Percentiles rank a stretch among this genome's conserved stretches.
Evolutionary conservation across 2,888 invertebrate genomes (phyloP).

Genomic region (Lapara coniferarum): DNA sequence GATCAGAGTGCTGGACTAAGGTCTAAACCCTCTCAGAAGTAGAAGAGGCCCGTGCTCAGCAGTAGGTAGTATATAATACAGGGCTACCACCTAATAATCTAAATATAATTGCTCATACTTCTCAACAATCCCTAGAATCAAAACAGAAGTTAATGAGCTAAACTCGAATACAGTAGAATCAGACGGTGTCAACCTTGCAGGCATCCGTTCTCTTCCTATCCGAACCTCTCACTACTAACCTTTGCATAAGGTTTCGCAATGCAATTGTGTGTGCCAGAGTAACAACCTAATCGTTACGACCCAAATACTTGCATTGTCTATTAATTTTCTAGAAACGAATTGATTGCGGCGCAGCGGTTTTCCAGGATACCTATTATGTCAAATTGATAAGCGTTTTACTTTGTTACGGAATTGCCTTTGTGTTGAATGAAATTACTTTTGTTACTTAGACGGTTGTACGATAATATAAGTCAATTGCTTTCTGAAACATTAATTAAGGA

Average conservation of each 20-base stretch:
- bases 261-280: constrained; percentile 43
- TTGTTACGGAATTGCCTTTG: neutral
- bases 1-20: too few relatives aligned
- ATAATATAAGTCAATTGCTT: too few relatives aligned
- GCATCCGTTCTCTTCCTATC: constrained; percentile 37
- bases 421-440: neutral
- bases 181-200: constrained; percentile 38
- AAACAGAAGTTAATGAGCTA: too few relatives aligned
- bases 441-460: too few relatives aligned
- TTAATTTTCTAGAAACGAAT: constrained; percentile 25
- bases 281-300: constrained; percentile 41
- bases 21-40: too few relatives aligned
- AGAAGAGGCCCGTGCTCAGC: too few relatives aligned
- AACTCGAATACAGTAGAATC: neutral
- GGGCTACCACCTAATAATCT: too few relatives aligned
- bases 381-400: constrained; percentile 2
- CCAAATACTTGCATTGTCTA: constrained; percentile 37
- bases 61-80: too few relatives aligned
- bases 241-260: constrained; percentile 46
- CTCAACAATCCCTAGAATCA: too few relatives aligned
- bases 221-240: constrained; percentile 44
- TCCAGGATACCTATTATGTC: constrained; percentile 15
- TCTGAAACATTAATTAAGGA: too few relatives aligned
- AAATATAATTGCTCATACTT: too few relatives aligned
- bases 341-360: constrained; percentile 19